Conservation (phyloP, 2,113 vertebrate species). For the Perca fluviatilis region DNA sequence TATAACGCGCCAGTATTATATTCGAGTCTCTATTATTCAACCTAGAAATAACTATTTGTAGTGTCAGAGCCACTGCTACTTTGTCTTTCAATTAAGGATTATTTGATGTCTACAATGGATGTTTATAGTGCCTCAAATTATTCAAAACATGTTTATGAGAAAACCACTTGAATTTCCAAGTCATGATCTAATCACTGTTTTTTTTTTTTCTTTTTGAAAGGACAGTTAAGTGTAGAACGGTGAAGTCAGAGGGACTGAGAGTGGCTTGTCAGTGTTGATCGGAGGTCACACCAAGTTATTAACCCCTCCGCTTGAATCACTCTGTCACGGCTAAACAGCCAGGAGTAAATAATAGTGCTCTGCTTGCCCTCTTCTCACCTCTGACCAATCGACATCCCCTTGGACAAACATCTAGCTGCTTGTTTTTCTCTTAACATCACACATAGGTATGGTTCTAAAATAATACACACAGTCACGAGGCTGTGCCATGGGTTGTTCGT, state of each 20-base stretch:
- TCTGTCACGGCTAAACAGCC: slow-evolving; percentile 71
- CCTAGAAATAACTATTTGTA: not conserved
- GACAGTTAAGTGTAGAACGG: slow-evolving; percentile 31
- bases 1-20: not conserved
- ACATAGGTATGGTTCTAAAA: slow-evolving; percentile 32
- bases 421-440: slow-evolving; percentile 37
- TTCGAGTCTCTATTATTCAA: not conserved
- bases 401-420: slow-evolving; percentile 55
- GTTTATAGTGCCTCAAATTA: slow-evolving; percentile 30
- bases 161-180: slow-evolving; percentile 7
- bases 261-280: slow-evolving; percentile 65
- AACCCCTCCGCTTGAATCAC: slow-evolving; percentile 76
- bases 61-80: slow-evolving; percentile 10
- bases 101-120: slow-evolving; percentile 22
- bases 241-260: slow-evolving; percentile 37
- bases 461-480: slow-evolving; percentile 22
- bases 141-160: slow-evolving; percentile 5
- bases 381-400: slow-evolving; percentile 61
- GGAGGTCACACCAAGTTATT: slow-evolving; percentile 79
- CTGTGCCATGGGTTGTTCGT: slow-evolving; percentile 35
- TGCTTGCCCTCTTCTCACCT: slow-evolving; percentile 62
- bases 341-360: slow-evolving; percentile 76
- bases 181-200: slow-evolving; percentile 12
- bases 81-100: not conserved
- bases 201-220: slow-evolving; percentile 35